A percentile compares a stretch with the other conserved stretches of the same genome.
phyloP scores from a whole-genome alignment of 2,888 invertebrate species.

The Criorhina ranunculi region DNA sequence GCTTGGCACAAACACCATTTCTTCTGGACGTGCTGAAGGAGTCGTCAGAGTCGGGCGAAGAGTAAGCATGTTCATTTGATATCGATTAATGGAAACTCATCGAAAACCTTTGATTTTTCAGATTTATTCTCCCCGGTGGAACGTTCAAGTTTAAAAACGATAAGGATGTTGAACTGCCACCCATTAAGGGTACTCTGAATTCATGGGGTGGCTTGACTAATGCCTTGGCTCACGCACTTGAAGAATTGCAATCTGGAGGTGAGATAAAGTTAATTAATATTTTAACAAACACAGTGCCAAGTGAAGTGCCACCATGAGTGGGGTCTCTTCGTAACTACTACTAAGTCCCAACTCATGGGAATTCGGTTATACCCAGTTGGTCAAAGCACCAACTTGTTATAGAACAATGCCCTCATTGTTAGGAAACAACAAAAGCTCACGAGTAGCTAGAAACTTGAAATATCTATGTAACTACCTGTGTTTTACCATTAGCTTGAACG shows the following conservation, averaged over 20 bases:
- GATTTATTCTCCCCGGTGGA: slow-evolving; percentile 90
- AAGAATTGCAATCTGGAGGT: slow-evolving; percentile 87
- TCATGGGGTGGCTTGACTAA: slow-evolving; percentile 89
- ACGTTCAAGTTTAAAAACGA: slow-evolving; percentile 86
- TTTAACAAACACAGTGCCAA: too few species aligned
- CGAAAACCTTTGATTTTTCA: slow-evolving; percentile 66
- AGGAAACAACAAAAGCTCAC: too few species aligned
- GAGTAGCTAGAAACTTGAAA: too few species aligned
- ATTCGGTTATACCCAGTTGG: too few species aligned
- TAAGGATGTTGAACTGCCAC: slow-evolving; percentile 87
- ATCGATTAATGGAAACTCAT: neutral
- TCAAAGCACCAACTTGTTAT: too few species aligned
- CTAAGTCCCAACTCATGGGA: too few species aligned
- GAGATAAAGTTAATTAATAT: slow-evolving; percentile 18
- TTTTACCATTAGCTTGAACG: too few species aligned
- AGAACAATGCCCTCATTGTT: too few species aligned
- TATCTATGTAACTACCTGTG: too few species aligned
- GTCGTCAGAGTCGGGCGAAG: slow-evolving; percentile 88
- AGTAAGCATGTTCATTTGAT: slow-evolving; percentile 80
- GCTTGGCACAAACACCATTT: slow-evolving; percentile 94
- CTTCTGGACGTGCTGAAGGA: slow-evolving; percentile 89
- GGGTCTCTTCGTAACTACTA: too few species aligned
- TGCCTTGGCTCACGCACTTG: slow-evolving; percentile 89
- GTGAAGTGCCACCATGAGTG: too few species aligned
- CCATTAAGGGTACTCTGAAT: slow-evolving; percentile 88